Base-by-base conservation (phyloP, 2,113 vertebrate species). In the Cranoglanis bouderius region DNA sequence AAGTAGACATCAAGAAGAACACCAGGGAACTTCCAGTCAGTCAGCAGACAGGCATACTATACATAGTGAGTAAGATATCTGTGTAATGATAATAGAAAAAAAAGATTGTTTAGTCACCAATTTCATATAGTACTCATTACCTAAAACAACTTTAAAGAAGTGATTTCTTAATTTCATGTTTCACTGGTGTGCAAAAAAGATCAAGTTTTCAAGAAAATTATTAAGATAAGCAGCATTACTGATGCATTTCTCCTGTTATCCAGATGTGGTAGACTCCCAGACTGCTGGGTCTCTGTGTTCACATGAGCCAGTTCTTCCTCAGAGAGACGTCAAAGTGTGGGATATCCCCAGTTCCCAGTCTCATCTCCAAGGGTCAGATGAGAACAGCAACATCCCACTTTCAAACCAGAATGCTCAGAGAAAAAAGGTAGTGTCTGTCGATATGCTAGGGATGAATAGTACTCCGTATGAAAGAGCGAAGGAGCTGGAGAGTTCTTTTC, bases 401-500 rank as follows among this genome's bases (percentile, higher is more conserved):
- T 61, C 90, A 57, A 91, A 81, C 55, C 87, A 85, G 51, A 85
- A 61, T 38, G 80, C 70, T 29, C 89, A 88, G 26, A 63, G 87
- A 26, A 80, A 91, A 82, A 86, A 84, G 9, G n/a, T 70, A 24
- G 40, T 38, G 19, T 32, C 85, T 35, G 53, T 63, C 57, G 80
- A 88, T 55, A 43, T 87, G 1, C 57, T 85, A 1, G 80, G 82
- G 53, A 89, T 90, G 0, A 92, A 94, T 3, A 94, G 89, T 88
- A 91, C 92, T 16, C 80, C 94, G 89, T 94, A 93, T 86, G 91
- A 91, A n/a, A 88, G 87, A 53, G 19, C 86, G 8, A 72, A 38
- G 18, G 95, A 95, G 5, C 89, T 93, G 32, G 93, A 94, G 87
- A 92, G 90, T 0, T 92, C 94, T 83, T 93, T 94, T 82, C 92